phyloP scores from a whole-genome alignment of 2,113 vertebrate genomes.

The Sebastes schlegelii region DNA sequence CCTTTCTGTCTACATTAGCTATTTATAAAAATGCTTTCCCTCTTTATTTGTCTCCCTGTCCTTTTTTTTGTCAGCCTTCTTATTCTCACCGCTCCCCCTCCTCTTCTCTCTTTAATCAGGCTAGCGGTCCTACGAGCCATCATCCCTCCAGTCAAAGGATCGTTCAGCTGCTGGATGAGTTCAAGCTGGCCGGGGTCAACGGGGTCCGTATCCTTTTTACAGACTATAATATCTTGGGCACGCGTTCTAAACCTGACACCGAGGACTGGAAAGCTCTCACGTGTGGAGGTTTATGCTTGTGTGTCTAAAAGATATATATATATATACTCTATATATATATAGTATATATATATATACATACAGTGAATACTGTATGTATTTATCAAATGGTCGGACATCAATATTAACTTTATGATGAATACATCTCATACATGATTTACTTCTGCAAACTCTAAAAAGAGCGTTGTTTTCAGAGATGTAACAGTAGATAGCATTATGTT shows the following conservation, averaged over 20 bases:
- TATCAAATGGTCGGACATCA: not conserved
- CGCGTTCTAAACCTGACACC: not conserved
- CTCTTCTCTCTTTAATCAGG: slow-evolving; percentile 69
- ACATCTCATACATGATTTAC: not conserved
- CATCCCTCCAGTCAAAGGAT: slow-evolving; percentile 82
- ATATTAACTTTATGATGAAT: not conserved
- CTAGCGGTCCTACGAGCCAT: slow-evolving; percentile 79
- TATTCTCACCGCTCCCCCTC: not conserved
- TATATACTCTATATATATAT: too few species aligned
- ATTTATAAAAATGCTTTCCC: not conserved
- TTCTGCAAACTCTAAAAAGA: not conserved
- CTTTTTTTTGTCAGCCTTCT: not conserved
- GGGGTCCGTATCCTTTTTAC: slow-evolving; percentile 88
- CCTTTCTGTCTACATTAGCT: not conserved
- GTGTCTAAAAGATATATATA: not conserved
- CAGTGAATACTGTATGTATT: too few species aligned
- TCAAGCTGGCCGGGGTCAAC: slow-evolving; percentile 87
- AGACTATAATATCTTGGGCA: not conserved
- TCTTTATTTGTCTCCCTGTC: not conserved
- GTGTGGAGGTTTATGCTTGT: not conserved
- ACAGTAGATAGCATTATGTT: not conserved
- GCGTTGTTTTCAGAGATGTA: not conserved
- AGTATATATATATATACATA: too few species aligned
- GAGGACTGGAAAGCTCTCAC: not conserved
- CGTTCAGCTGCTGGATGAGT: slow-evolving; percentile 86